Base-by-base conservation (phyloP, 2,888 invertebrate genomes). In the Parelbella ahira region DNA sequence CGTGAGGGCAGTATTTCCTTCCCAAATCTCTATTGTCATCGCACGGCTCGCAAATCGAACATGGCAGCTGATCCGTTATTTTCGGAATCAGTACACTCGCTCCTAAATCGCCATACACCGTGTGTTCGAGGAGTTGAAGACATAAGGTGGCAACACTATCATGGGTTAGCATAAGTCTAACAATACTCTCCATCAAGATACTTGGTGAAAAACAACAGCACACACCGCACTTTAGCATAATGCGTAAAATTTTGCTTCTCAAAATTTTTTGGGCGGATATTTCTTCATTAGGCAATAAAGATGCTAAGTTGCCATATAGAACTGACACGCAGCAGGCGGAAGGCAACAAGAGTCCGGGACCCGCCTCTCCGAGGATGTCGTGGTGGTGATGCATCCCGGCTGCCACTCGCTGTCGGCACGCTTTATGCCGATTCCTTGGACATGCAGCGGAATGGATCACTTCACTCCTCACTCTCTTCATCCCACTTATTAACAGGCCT, bases 141-240 rank as follows among this genome's bases (percentile, higher is more conserved):
- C 89, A 86, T 0, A 80, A 52, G 2, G 75, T 51, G 11, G 89
- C 80, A 3, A 71, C 71, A 11, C 66, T 60, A 50, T 59, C 64
- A 46, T 80, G 81, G 1, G 81, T 74, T 39, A 83, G 53, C 60
- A 90, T 72, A 20, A 90, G 67, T 8, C 88, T 66, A 0, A 89
- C 84, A 5, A 89, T 65, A 50, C 79, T 83, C 37, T 86, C 76
- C 63, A 90, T 72, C 0, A 91, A 63, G 2, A 73, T 61, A 5
- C 80, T 86, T 0, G 90, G 84, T 0, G 91, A 88, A 55, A 91
- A 89, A 58, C 92, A 92, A 58, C 91, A 92, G 57, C 92, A 92
- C 0, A 88, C 90, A 0, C 91, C 91, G 37, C 89, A 88, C 28
- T 74, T 72, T 4, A 89, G 75, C 80, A 90, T 89, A 1, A 89